Evolutionary conservation across 2,797 vertebrate species (phyloP).

Genomic region (Sus cebifrons): DNA sequence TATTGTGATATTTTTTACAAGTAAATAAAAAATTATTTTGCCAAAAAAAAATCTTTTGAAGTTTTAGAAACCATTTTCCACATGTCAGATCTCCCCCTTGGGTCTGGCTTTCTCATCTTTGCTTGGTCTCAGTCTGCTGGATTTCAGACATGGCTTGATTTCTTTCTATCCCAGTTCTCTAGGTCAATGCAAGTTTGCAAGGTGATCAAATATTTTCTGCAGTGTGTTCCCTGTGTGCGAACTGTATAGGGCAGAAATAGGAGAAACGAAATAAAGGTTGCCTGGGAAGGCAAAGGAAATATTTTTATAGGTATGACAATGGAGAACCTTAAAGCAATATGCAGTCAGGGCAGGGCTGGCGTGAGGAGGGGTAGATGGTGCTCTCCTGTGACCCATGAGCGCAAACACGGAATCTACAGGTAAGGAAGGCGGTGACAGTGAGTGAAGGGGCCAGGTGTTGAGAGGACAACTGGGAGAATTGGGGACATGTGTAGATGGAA

Average conservation of each 20-base stretch:
- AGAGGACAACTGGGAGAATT: not conserved
- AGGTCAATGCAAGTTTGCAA: slow-evolving; percentile 62
- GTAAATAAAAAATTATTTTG: slow-evolving; percentile 45
- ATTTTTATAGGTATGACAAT: not conserved
- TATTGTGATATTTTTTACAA: slow-evolving; percentile 46
- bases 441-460: not conserved
- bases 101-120: slow-evolving; percentile 39
- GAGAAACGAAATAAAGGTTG: slow-evolving; percentile 16
- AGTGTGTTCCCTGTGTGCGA: slow-evolving; percentile 19
- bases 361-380: not conserved
- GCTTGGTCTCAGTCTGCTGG: slow-evolving; percentile 34
- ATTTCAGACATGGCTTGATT: slow-evolving; percentile 55
- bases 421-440: not conserved
- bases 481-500: not conserved
- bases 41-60: not conserved
- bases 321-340: not conserved
- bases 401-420: not conserved
- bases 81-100: not conserved
- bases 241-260: not conserved
- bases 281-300: slow-evolving; percentile 47
- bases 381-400: not conserved
- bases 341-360: not conserved
- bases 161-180: slow-evolving; percentile 39
- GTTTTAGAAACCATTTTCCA: slow-evolving; percentile 51
- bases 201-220: slow-evolving; percentile 55